Evolutionary conservation across 2,888 invertebrate genomes (phyloP).

Genomic region (Oscheius sp.): DNA sequence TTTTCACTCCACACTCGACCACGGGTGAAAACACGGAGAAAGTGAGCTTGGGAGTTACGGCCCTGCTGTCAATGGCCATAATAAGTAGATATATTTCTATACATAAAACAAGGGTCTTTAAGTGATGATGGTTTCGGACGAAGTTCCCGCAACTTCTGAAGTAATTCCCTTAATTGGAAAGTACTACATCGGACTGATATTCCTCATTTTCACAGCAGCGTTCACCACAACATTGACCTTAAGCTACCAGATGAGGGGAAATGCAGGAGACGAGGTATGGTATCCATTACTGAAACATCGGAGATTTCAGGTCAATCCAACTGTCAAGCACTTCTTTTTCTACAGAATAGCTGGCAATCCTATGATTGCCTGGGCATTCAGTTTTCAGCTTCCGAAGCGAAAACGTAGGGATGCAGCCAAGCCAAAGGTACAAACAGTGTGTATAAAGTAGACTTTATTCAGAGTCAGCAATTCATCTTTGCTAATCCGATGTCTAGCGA

Average conservation of each 20-base stretch:
- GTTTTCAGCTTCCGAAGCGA: conserved; percentile 60
- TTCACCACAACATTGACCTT: conserved; percentile 70
- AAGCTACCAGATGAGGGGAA: conserved; percentile 69
- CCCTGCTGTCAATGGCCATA: conserved; percentile 70
- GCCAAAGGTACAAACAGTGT: not conserved
- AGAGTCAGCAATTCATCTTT: conserved; percentile 28
- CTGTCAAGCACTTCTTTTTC: conserved; percentile 64
- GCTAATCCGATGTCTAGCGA: conserved; percentile 22
- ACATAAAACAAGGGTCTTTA: conserved; percentile 27
- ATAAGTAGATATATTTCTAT: conserved; percentile 54
- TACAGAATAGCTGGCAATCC: conserved; percentile 58
- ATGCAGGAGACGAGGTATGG: conserved; percentile 63
- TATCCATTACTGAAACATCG: not conserved
- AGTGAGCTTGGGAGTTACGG: conserved; percentile 71
- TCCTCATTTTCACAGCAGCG: conserved; percentile 69
- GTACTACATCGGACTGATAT: conserved; percentile 71
- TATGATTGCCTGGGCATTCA: conserved; percentile 64
- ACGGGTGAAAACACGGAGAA: conserved; percentile 73
- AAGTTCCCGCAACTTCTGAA: conserved; percentile 70
- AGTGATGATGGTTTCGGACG: conserved; percentile 71
- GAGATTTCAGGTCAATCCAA: conserved; percentile 55
- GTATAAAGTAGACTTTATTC: not conserved
- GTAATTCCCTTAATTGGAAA: conserved; percentile 71
- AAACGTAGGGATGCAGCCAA: conserved; percentile 18
- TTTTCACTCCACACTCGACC: conserved; percentile 72